Percentiles rank a stretch among this genome's conserved stretches.
These are phyloP conservation scores for Sterna hirundo DNA, from an alignment of 2,113 vertebrate species.

Conservation along the genomic window DNA sequence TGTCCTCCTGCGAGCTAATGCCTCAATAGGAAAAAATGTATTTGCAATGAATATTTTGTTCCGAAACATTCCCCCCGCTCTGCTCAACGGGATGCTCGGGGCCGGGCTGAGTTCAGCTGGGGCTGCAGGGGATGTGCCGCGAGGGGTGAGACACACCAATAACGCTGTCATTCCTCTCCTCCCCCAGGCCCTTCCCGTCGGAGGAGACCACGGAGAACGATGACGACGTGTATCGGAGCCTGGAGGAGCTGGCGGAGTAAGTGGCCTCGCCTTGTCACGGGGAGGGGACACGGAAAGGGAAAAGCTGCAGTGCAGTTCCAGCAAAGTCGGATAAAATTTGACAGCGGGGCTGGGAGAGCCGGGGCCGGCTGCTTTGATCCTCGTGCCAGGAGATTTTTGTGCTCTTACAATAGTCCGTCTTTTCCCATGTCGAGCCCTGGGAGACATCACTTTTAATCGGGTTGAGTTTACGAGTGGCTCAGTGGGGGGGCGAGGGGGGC, in stretches of 20 bases:
- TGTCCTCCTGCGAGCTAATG: not conserved
- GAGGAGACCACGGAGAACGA: constrained; percentile 94
- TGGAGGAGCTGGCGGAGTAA: constrained; percentile 98
- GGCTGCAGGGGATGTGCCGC: not conserved
- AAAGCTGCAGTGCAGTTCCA: not conserved
- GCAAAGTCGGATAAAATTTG: not conserved
- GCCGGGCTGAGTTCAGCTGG: not conserved
- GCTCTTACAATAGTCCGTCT: not conserved
- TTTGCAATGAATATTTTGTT: not conserved
- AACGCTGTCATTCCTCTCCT: not conserved
- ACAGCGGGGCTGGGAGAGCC: not conserved
- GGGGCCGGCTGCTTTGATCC: not conserved
- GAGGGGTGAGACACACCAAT: not conserved
- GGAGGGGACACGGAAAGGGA: accelerated
- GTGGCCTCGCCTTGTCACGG: constrained; percentile 3
- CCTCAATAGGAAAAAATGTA: not conserved
- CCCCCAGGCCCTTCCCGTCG: constrained; percentile 89
- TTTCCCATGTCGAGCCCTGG: not conserved
- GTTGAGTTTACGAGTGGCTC: not conserved
- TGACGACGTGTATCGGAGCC: constrained; percentile 93
- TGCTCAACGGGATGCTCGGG: not conserved
- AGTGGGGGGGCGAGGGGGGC: not conserved
- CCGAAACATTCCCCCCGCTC: not conserved
- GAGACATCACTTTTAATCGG: not conserved
- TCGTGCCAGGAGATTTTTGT: not conserved